A percentile compares a stretch with the other conserved stretches of the same genome.
Conservation (phyloP, 2,888 invertebrate genomes). For the Chaitophorus viminalis region DNA sequence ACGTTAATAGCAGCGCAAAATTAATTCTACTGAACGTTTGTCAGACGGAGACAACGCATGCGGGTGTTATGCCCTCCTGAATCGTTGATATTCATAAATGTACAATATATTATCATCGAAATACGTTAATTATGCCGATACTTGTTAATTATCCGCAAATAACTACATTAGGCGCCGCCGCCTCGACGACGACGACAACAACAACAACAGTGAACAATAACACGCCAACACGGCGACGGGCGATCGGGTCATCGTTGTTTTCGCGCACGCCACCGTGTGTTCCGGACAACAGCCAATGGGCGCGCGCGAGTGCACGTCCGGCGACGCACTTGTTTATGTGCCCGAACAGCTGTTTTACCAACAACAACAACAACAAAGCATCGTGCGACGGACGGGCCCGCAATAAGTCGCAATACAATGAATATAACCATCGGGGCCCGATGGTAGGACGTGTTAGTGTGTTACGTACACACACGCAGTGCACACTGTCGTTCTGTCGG, state of each 20-base stretch:
- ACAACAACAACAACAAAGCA: slow-evolving; percentile 57
- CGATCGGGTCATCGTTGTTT: background rate
- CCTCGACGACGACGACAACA: background rate
- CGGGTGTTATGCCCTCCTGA: too few relatives aligned
- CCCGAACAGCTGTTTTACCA: slow-evolving; percentile 58
- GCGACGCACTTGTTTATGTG: slow-evolving; percentile 49
- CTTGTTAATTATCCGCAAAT: background rate
- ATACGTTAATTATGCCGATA: too few relatives aligned
- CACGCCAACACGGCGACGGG: background rate
- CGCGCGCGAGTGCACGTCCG: background rate
- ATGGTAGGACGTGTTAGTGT: too few relatives aligned
- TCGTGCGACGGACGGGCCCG: slow-evolving; percentile 43
- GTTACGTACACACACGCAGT: background rate
- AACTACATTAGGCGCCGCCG: too few relatives aligned
- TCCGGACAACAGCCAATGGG: background rate
- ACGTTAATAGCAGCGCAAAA: too few relatives aligned
- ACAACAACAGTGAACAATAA: background rate
- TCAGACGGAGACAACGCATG: too few relatives aligned
- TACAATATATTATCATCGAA: too few relatives aligned
- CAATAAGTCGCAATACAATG: too few relatives aligned
- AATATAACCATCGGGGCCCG: too few relatives aligned
- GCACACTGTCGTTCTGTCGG: background rate
- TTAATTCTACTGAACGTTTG: too few relatives aligned
- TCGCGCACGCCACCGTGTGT: background rate
- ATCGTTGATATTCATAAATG: too few relatives aligned